Evolutionary conservation across 1,140 invertebrate genomes (phyloP), one percentile per base, ranked within the genome.

Genomic region (Drosophila pallidifrons): DNA sequence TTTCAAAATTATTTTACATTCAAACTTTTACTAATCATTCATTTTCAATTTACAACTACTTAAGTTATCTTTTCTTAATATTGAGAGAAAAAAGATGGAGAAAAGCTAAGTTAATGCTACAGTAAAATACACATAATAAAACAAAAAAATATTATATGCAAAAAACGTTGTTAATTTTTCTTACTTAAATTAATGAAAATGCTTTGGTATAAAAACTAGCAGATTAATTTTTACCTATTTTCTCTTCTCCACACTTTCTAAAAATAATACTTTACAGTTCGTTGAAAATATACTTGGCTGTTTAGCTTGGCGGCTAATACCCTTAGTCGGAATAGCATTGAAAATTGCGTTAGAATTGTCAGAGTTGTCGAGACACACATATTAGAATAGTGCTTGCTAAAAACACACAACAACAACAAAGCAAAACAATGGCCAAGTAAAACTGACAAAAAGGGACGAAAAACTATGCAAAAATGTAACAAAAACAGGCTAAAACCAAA

Each of bases 391-490:
- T 59, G 15, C 45, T 66, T 15, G 49, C 52, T 25, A 60, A 46
- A 49, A 28, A 47, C 64, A 68, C 54, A 64, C 35, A 38, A 10
- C 35, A 38, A 28, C 61, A 55, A 16, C 3, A 52, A 43, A 32
- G 8, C 32, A 2, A 51, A 13, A 41, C 38, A 54, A 47, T 61
- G 51, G 43, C 45, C 25, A 11, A 47, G 46, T 32, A 30, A 60
- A 81, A 77, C 61, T 45, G 25, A 58, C 68, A 79, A 66, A 67
- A 86, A 87, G 73, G 58, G 38, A 16, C 58, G 64, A 79, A 63
- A 67, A 86, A 87, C 71, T 78, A 81, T 89, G 85, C 83, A 88
- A 88, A 88, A 88, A 83, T 88, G 82, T 80, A 83, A 89, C 85
- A 83, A 89, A 89, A 83, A 74, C 25, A 57, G 28, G 20, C 35